phyloP scores from a whole-genome alignment of 2,797 vertebrate genomes.

The Serranus cabrilla region DNA sequence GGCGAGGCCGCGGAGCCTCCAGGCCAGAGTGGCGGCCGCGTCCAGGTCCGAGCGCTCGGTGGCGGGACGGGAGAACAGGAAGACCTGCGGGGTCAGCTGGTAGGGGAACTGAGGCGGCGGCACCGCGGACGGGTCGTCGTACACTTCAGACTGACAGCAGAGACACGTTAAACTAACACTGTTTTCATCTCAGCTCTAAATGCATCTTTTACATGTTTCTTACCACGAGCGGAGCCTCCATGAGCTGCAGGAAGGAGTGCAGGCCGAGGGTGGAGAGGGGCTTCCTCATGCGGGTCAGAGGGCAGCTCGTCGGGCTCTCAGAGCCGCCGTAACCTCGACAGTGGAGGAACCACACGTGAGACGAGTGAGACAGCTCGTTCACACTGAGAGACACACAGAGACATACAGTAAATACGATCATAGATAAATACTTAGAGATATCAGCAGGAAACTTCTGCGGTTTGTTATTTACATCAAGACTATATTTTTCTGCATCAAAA shows the following conservation, averaged over 20 bases:
- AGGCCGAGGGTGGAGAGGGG: slow-evolving; percentile 89
- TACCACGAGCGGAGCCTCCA: slow-evolving; percentile 93
- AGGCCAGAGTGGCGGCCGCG: slow-evolving; percentile 89
- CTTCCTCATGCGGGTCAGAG: slow-evolving; percentile 86
- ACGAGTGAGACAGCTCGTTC: slow-evolving; percentile 69
- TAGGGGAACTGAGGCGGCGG: slow-evolving; percentile 86
- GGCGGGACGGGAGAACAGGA: slow-evolving; percentile 89
- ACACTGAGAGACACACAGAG: slow-evolving; percentile 72
- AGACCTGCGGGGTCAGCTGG: slow-evolving; percentile 91
- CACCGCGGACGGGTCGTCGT: slow-evolving; percentile 88
- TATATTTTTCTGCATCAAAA: too few relatives aligned
- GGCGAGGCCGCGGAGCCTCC: slow-evolving; percentile 91
- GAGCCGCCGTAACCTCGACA: slow-evolving; percentile 74
- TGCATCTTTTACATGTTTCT: not conserved
- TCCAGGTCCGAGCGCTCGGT: slow-evolving; percentile 88
- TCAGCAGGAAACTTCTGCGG: too few relatives aligned
- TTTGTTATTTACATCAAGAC: too few relatives aligned
- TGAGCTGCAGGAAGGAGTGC: slow-evolving; percentile 92
- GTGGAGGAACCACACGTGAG: slow-evolving; percentile 91
- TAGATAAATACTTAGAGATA: too few relatives aligned
- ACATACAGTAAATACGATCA: not conserved
- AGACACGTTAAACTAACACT: not conserved
- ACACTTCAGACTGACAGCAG: slow-evolving; percentile 86
- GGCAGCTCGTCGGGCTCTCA: slow-evolving; percentile 78
- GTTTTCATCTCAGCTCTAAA: not conserved